These are phyloP conservation scores for Salvelinus namaycush DNA, from an alignment of 2,113 vertebrate genomes.

Conservation along the genomic window DNA sequence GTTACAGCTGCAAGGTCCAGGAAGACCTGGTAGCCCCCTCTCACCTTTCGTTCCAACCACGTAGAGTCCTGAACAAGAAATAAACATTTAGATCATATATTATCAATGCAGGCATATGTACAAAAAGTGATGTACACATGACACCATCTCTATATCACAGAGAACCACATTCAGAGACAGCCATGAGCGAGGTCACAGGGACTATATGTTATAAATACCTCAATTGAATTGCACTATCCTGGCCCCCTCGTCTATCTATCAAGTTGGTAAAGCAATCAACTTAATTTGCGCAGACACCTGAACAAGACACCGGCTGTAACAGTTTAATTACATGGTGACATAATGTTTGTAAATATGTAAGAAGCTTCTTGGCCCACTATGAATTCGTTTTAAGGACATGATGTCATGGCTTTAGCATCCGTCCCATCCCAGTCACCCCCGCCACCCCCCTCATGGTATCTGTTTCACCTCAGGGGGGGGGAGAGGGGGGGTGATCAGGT, in stretches of 20 bases:
- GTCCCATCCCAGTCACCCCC: background rate
- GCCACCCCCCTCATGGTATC: background rate
- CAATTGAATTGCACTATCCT: conserved; percentile 18
- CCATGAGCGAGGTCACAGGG: background rate
- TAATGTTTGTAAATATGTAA: conserved; percentile 54
- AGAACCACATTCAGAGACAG: background rate
- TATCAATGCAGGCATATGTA: too few relatives aligned
- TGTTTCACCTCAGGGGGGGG: conserved; percentile 45
- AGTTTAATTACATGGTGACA: conserved; percentile 59
- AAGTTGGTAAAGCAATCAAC: conserved; percentile 36
- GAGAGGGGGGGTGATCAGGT: conserved; percentile 45
- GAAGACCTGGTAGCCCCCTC: conserved; percentile 85
- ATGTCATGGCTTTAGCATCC: conserved; percentile 64
- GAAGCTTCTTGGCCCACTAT: conserved; percentile 34
- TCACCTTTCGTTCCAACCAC: conserved; percentile 90
- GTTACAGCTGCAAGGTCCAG: conserved; percentile 89
- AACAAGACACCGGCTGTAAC: conserved; percentile 50
- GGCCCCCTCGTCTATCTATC: conserved; percentile 48
- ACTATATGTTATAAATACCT: conserved; percentile 20
- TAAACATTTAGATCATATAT: background rate
- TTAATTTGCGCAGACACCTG: conserved; percentile 39
- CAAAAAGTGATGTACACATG: too few relatives aligned
- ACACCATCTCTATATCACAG: background rate
- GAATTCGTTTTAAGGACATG: conserved; percentile 55
- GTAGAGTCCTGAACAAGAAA: conserved; percentile 75